Evolutionary conservation across 2,888 invertebrate genomes (phyloP), one percentile per base, ranked within the genome.

Genomic region (Metalampra italica): DNA sequence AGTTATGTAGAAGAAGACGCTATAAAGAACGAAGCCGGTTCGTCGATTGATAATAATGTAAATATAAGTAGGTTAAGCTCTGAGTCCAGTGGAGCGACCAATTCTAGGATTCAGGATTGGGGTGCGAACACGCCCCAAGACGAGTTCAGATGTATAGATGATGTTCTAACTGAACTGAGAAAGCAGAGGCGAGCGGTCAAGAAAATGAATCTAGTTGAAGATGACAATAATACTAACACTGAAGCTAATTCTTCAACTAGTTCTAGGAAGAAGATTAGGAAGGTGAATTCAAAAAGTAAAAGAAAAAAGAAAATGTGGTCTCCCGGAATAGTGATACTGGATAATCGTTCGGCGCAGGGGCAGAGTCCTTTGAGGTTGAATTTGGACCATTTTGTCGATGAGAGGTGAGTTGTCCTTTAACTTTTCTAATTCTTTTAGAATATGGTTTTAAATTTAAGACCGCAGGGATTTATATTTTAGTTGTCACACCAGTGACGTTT

Each of bases 311-410:
- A 81, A 42, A 78, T 78, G 68, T 90, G 89, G 89, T 82, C 88
- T 34, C 84, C 84, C 0, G 79, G 82, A 2, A 74, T 80, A 37
- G 86, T 90, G 32, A 78, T 89, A 59, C 56, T 90, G 51, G 88
- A 88, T 47, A 88, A 79, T 47, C 55, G 87, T 43, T 66, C 82
- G 14, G 58, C 67, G 14, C 76, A 77, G 51, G 73, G 56, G 36
- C 82, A 77, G 54, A 71, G 63, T 53, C 81, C 87, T 4, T 60
- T 90, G 53, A 79, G 78, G 55, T 63, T 90, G 60, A 86, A 90
- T 65, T 74, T 90, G 70, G 90, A 90, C 52, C 88, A 84, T 66
- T 81, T 84, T 59, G 87, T 90, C 50, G 88, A 90, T 57, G 86
- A 85, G 47, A 78, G 85, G 90, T 90, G 45, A 78, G 73, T 60